phyloP scores from a whole-genome alignment of 2,797 vertebrate species.

The Pyrocephalus nanus region DNA sequence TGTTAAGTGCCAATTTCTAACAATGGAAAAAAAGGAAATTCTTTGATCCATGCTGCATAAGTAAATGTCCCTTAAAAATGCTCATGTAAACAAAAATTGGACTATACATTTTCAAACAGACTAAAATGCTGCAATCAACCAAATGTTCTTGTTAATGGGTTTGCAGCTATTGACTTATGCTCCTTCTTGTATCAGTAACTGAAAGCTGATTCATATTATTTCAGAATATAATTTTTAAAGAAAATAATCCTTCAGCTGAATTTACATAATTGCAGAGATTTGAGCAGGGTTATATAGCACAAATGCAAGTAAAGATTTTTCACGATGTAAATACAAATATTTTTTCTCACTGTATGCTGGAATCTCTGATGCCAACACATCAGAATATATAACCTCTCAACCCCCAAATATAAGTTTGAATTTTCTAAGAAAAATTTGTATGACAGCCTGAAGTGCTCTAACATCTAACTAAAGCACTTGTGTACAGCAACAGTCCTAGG shows the following conservation, averaged over 20 bases:
- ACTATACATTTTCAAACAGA: not conserved
- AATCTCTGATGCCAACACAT: not conserved
- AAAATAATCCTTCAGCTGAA: not conserved
- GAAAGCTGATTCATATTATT: constrained; percentile 13
- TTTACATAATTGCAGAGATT: not conserved
- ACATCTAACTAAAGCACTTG: not conserved
- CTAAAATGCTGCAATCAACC: not conserved
- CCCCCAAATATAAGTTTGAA: not conserved
- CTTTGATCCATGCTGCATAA: not conserved
- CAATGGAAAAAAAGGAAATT: not conserved
- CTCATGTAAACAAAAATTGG: not conserved
- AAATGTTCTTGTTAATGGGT: not conserved
- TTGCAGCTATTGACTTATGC: constrained; percentile 10
- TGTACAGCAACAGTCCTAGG: not conserved
- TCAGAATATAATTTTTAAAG: not conserved
- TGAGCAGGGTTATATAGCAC: not conserved
- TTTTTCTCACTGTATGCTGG: not conserved
- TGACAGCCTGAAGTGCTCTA: not conserved
- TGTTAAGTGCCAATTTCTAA: not conserved
- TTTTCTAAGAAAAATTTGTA: not conserved
- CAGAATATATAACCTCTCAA: not conserved
- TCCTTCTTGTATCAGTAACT: not conserved
- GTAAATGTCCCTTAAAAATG: not conserved
- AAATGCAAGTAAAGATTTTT: not conserved
- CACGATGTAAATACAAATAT: not conserved